A percentile compares a stretch with the other conserved stretches of the same genome.
These are phyloP conservation scores for Chiridota heheva DNA, from an alignment of 35 echinoderm and acorn worm species.

Conservation along the genomic window DNA sequence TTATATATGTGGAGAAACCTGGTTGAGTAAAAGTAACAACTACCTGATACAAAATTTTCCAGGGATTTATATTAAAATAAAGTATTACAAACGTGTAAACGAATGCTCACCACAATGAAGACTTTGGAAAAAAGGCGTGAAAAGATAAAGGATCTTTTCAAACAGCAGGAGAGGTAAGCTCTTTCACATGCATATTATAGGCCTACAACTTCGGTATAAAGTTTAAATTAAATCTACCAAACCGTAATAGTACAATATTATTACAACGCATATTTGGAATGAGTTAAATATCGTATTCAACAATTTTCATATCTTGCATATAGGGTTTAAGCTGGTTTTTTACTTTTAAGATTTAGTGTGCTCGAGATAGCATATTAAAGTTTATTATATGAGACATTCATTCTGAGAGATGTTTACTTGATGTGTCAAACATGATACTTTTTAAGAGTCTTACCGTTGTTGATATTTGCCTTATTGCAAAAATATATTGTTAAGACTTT, in stretches of 20 bases:
- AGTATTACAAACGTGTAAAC: too few species aligned
- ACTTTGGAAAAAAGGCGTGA: conserved; percentile 24
- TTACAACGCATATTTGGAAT: neutral
- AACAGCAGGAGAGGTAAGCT: conserved; percentile 25
- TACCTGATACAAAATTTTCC: too few species aligned
- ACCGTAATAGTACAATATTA: neutral
- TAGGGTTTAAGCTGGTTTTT: neutral
- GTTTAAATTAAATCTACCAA: neutral
- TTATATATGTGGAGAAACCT: too few species aligned
- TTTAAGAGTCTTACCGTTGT: too few species aligned
- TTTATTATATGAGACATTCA: neutral
- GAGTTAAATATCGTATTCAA: neutral
- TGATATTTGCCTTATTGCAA: too few species aligned
- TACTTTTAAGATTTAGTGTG: neutral
- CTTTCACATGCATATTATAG: neutral
- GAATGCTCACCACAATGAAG: too few species aligned
- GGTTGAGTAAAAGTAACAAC: too few species aligned
- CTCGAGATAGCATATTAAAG: neutral
- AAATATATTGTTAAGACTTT: too few species aligned
- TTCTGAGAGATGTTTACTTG: too few species aligned
- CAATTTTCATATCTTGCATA: neutral
- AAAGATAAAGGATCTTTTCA: conserved; percentile 1
- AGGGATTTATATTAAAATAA: too few species aligned
- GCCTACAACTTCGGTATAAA: neutral
- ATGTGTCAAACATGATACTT: too few species aligned